These are phyloP conservation scores for Colaptes auratus DNA, from an alignment of 2,113 vertebrate genomes.

Conservation along the genomic window DNA sequence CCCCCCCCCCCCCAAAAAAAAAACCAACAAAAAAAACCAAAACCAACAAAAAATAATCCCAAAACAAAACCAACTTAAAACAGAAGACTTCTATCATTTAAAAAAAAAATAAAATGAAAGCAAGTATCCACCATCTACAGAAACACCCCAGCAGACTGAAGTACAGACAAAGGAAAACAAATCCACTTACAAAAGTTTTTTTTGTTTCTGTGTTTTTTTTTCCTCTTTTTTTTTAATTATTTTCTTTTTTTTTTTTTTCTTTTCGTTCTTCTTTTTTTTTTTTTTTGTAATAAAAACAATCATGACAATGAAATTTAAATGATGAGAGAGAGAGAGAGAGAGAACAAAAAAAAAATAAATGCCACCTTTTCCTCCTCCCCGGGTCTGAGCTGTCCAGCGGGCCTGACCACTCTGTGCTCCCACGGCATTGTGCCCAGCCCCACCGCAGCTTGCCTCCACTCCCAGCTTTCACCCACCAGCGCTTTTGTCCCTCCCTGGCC, in stretches of 20 bases:
- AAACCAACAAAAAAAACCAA: background rate
- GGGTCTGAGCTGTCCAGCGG: background rate
- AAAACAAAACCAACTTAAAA: slow-evolving; percentile 59
- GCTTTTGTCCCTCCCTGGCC: background rate
- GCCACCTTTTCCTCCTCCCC: slow-evolving; percentile 45
- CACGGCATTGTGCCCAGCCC: background rate
- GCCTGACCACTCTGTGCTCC: background rate
- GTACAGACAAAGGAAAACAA: slow-evolving; percentile 63
- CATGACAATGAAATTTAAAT: slow-evolving; percentile 63
- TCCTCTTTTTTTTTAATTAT: background rate
- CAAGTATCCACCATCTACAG: slow-evolving; percentile 59
- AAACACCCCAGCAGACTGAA: slow-evolving; percentile 55
- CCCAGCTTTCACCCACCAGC: background rate
- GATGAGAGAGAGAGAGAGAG: slow-evolving; percentile 28
- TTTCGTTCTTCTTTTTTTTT: background rate
- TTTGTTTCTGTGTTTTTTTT: background rate
- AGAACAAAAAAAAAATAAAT: background rate
- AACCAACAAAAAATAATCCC: background rate
- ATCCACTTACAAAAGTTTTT: slow-evolving; percentile 66
- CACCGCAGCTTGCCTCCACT: background rate
- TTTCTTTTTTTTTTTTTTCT: background rate
- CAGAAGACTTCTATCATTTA: slow-evolving; percentile 54
- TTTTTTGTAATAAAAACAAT: slow-evolving; percentile 62
- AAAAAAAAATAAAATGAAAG: slow-evolving; percentile 51
- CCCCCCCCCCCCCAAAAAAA: background rate